Base-by-base conservation (phyloP, 2,113 vertebrate species). In the Strigops habroptila region DNA sequence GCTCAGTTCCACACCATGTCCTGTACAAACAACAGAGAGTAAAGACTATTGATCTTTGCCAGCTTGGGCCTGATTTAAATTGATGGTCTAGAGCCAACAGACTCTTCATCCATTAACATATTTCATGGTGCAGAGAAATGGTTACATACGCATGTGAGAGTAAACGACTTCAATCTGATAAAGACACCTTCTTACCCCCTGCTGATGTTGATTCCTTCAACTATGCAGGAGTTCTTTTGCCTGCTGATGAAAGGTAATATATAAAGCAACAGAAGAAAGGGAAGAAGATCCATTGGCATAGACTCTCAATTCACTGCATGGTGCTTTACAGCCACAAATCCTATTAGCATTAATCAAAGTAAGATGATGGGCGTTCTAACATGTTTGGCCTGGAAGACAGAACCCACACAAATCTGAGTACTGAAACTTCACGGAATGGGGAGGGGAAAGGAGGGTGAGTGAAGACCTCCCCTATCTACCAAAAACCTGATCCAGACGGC, bases 291-390 rank as follows among this genome's bases (percentile, higher is more conserved):
- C 5, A 70, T 51, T 80, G 77, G 23, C 55, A 82, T 24, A 65
- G 68, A 24, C 25, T 62, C 49, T 65, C 48, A 80, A 12, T 46
- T 96, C 63, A 18, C 39, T 55, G 43, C 2, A 3, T 52, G 55
- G 33, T 67, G 57, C 53, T 96, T 91, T 68, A 59, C 0, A 0
- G 67, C 44, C 90, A 59, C 52, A 89, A 86, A 95, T 78, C 74
- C 60, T 48, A 51, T 85, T 68, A 91, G 46, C 49, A 48, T 78
- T 85, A 75, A 95, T 93, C 80, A 86, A 65, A 81, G 68, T 48
- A 33, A 62, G 64, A 76, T 48, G 67, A 88, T 76, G 24, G 30
- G 31, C 39, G 93, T 88, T 82, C 78, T 86, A 94, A 68, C 49
- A 16, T 69, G 35, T 88, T 90, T 88, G 51, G 48, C 68, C 57